A percentile compares a stretch with the other conserved stretches of the same genome.
Conservation (phyloP, 1,140 invertebrate species). For the Trialeurodes vaporariorum region DNA sequence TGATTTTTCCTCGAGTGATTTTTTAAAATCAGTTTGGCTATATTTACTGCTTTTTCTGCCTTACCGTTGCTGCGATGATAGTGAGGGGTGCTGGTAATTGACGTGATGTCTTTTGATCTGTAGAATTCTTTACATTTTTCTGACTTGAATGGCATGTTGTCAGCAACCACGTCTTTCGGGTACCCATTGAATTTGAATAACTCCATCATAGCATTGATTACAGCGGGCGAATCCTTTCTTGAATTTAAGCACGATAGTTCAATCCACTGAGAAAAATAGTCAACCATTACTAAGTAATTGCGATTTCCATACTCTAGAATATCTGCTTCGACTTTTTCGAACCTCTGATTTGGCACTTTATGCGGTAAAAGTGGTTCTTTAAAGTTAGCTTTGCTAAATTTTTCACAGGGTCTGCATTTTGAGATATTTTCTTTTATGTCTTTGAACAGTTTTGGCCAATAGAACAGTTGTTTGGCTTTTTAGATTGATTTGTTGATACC, state of each 20-base stretch:
- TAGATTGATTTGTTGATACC: slow-evolving; percentile 28
- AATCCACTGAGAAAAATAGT: too few species aligned
- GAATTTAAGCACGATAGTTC: too few species aligned
- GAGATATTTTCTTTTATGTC: too few species aligned
- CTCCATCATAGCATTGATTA: slow-evolving; percentile 22
- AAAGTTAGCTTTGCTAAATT: slow-evolving; percentile 23
- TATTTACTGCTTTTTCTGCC: slow-evolving; percentile 26
- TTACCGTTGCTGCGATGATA: slow-evolving; percentile 36
- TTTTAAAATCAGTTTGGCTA: slow-evolving; percentile 3
- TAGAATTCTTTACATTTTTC: slow-evolving; percentile 34
- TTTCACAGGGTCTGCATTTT: slow-evolving; percentile 28
- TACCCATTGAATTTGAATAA: slow-evolving; percentile 33
- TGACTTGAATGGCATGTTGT: slow-evolving; percentile 36
- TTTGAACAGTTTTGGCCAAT: too few species aligned
- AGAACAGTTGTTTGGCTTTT: slow-evolving; percentile 28
- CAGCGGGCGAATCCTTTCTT: too few species aligned
- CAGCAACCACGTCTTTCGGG: slow-evolving; percentile 33
- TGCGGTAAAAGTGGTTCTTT: slow-evolving; percentile 28
- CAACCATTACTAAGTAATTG: slow-evolving; percentile 10
- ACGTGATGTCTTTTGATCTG: slow-evolving; percentile 31
- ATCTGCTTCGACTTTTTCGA: slow-evolving; percentile 28
- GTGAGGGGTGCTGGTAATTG: slow-evolving; percentile 30
- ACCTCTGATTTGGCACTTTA: slow-evolving; percentile 27
- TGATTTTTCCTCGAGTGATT: background rate
- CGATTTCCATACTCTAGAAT: slow-evolving; percentile 21